Evolutionary conservation across 92 coral and sea anemone species (phyloP), one percentile per base, ranked within the genome.

Genomic region (Palythoa grandiflora): DNA sequence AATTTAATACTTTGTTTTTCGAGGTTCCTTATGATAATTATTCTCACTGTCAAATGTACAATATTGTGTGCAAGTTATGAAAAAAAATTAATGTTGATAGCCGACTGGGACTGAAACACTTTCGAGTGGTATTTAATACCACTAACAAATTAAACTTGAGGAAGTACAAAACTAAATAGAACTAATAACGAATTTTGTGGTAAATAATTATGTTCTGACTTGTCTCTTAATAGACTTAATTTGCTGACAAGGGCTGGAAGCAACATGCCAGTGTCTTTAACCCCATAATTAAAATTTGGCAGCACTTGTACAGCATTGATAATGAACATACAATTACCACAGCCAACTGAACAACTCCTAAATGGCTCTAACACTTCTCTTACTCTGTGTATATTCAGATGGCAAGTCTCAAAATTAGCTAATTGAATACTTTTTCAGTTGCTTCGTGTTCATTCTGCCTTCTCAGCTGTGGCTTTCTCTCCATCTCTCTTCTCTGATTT

Each of bases 401-500:
- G 86, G 60, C 47, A 65, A 65, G 63, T 53, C 75, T 28, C 47
- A 70, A 70, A 63, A 10, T 28, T 81, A 71, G 86, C 61, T 81
- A 81, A 44, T 66, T 66, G 19, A 17, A 44, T 13, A 80, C 57
- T 80, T 37, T 28, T 14, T 66, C 60, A 81, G n/a, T 36, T 66
- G 9, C 39, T 44, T 47, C 20, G 38, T 47, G 19, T 40, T 81
- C 65, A 81, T 36, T 81, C 86, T 12, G 73, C 75, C 28, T 81
- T 66, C 20, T 81, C 86, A 10, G 63, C 75, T 38, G 60, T 15
- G 14, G 75, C 75, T 7, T 68, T 81, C 61, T 81, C 86, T 5
- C 86, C 86, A 15, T 81, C 86, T 19, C 71, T 75, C 28, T 81
- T 78, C 36, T 78, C 83, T 35, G 83, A 12, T 60, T 57, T 81